Evolutionary conservation across 2,113 vertebrate species (phyloP).

Genomic region (Girardinichthys multiradiatus): DNA sequence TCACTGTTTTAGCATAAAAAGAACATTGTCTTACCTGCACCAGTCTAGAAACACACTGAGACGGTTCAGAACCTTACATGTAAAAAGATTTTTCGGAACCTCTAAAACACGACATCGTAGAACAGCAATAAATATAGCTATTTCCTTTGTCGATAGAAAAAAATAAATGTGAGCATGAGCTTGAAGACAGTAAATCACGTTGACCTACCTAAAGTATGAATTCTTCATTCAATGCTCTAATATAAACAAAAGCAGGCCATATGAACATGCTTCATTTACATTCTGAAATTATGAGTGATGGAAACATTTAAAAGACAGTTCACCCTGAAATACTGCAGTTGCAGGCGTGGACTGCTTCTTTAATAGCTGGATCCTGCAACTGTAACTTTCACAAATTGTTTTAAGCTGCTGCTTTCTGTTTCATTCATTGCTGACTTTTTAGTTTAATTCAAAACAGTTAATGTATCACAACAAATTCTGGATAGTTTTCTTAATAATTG

Average conservation of each 20-base stretch:
- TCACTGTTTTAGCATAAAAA: conserved; percentile 63
- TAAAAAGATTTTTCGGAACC: conserved; percentile 59
- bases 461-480: neutral
- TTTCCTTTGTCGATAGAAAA: conserved; percentile 63
- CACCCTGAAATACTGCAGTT: conserved; percentile 11
- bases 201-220: conserved; percentile 55
- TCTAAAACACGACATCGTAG: conserved; percentile 67
- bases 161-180: conserved; percentile 46
- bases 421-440: neutral
- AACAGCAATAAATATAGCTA: conserved; percentile 65
- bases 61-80: conserved; percentile 57
- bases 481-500: neutral
- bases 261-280: conserved; percentile 78
- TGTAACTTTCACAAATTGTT: neutral
- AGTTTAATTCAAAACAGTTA: neutral
- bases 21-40: conserved; percentile 62
- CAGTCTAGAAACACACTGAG: conserved; percentile 65
- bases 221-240: conserved; percentile 63
- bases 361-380: conserved; percentile 5
- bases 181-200: conserved; percentile 48
- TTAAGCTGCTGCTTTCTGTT: neutral
- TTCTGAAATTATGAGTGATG: conserved; percentile 57
- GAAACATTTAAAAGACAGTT: conserved; percentile 1
- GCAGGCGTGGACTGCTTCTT: conserved; percentile 10
- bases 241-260: conserved; percentile 69